phyloP scores from a whole-genome alignment of 2,797 vertebrate species.

The Pangasius djambal region DNA sequence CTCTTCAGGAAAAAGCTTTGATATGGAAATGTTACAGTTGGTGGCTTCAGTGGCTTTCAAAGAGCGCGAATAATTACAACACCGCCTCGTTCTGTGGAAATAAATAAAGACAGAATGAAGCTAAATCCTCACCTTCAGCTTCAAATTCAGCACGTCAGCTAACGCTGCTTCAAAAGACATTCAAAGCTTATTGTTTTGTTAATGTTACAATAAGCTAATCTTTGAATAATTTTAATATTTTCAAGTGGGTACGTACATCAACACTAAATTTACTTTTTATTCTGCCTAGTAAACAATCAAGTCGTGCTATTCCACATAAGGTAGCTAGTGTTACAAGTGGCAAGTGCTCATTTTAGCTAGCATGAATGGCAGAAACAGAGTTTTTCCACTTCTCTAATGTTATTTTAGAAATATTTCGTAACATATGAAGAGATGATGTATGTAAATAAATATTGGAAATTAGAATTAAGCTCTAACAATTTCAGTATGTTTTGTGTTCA shows the following conservation, averaged over 20 bases:
- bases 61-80: constrained; percentile 13
- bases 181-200: not conserved
- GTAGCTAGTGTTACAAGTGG: not conserved
- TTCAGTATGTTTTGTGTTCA: not conserved
- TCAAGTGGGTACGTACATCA: not conserved
- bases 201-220: not conserved
- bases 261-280: not conserved
- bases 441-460: not conserved
- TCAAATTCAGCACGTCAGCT: not conserved
- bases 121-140: not conserved
- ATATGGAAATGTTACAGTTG: constrained; percentile 13
- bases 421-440: not conserved
- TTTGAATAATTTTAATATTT: too few species aligned
- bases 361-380: not conserved
- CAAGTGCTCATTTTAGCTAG: not conserved
- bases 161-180: not conserved
- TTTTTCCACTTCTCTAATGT: not conserved
- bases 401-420: not conserved
- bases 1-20: not conserved
- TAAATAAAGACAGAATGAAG: not conserved
- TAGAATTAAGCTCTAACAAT: not conserved
- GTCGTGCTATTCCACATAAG: not conserved
- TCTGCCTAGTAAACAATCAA: not conserved
- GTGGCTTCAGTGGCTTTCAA: not conserved
- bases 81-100: not conserved